These are phyloP conservation scores for Thaleichthys pacificus DNA, from an alignment of 2,797 vertebrate genomes.

Conservation along the genomic window DNA sequence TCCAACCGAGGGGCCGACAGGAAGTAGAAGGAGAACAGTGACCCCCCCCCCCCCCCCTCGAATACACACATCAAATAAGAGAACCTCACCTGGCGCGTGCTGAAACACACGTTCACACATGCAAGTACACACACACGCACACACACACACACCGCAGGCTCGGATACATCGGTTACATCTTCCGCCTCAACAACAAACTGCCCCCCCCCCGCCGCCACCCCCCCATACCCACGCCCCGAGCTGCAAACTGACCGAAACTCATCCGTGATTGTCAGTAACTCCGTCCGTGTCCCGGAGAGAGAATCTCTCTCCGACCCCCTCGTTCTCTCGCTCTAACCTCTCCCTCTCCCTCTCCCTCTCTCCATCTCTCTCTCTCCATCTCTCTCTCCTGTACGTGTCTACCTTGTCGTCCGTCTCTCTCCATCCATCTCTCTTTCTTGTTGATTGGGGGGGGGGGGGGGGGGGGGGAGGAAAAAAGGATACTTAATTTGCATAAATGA, in stretches of 20 bases:
- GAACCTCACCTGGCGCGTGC: background rate
- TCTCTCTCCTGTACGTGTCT: background rate
- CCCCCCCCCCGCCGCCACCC: slow-evolving; percentile 12
- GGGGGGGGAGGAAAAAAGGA: slow-evolving; percentile 62
- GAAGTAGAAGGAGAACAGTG: no score
- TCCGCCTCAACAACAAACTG: slow-evolving; percentile 24
- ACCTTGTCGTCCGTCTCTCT: no score
- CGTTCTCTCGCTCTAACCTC: no score
- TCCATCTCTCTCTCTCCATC: no score
- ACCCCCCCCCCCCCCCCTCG: no score
- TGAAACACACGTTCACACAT: background rate
- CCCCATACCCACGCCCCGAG: slow-evolving; percentile 22
- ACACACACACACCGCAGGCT: slow-evolving; percentile 19
- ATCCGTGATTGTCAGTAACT: slow-evolving; percentile 77
- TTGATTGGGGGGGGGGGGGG: slow-evolving; percentile 68
- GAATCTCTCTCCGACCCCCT: slow-evolving; percentile 22
- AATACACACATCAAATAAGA: background rate
- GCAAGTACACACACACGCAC: background rate
- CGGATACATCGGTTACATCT: slow-evolving; percentile 21
- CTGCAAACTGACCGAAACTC: slow-evolving; percentile 44
- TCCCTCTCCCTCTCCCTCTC: slow-evolving; percentile 9
- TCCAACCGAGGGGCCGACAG: no score
- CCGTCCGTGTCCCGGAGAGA: slow-evolving; percentile 13
- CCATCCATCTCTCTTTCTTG: slow-evolving; percentile 47
- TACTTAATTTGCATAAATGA: slow-evolving; percentile 83